These are phyloP conservation scores for Drosophila paulistorum DNA, from an alignment of 1,140 invertebrate genomes.

Conservation along the genomic window DNA sequence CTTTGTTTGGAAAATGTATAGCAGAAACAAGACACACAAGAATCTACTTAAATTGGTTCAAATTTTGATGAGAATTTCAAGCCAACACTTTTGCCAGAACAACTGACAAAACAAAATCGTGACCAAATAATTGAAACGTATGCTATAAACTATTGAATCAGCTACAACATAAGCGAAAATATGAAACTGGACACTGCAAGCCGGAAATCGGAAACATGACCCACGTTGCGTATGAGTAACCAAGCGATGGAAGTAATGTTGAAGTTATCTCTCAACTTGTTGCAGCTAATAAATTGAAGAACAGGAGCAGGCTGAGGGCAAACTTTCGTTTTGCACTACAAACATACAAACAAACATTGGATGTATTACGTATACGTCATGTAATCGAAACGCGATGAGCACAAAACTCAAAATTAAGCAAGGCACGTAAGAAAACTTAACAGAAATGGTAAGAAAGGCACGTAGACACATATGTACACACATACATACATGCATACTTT, in stretches of 20 bases:
- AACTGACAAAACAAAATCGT: too few species aligned
- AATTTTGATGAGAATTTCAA: too few species aligned
- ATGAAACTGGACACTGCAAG: slow-evolving; percentile 12
- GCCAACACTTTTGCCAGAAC: too few species aligned
- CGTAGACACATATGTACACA: slow-evolving; percentile 13
- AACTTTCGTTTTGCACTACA: slow-evolving; percentile 26
- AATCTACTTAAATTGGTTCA: too few species aligned
- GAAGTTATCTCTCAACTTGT: slow-evolving; percentile 59
- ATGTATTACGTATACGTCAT: slow-evolving; percentile 46
- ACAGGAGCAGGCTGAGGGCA: slow-evolving; percentile 20
- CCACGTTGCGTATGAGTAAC: slow-evolving; percentile 42
- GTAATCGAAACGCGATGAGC: slow-evolving; percentile 67
- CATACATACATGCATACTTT: slow-evolving; percentile 14
- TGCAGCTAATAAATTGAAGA: slow-evolving; percentile 51
- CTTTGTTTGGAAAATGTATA: too few species aligned
- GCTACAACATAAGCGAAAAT: not conserved
- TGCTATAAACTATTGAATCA: slow-evolving; percentile 1
- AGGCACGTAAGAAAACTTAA: slow-evolving; percentile 69
- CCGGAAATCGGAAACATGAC: slow-evolving; percentile 8
- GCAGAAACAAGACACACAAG: too few species aligned
- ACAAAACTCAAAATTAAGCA: slow-evolving; percentile 63
- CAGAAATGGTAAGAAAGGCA: slow-evolving; percentile 28
- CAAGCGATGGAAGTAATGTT: slow-evolving; percentile 31
- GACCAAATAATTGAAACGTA: not conserved
- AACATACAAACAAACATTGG: slow-evolving; percentile 26